Conservation (phyloP, 2,888 invertebrate genomes). For the Hecatera dysodea region DNA sequence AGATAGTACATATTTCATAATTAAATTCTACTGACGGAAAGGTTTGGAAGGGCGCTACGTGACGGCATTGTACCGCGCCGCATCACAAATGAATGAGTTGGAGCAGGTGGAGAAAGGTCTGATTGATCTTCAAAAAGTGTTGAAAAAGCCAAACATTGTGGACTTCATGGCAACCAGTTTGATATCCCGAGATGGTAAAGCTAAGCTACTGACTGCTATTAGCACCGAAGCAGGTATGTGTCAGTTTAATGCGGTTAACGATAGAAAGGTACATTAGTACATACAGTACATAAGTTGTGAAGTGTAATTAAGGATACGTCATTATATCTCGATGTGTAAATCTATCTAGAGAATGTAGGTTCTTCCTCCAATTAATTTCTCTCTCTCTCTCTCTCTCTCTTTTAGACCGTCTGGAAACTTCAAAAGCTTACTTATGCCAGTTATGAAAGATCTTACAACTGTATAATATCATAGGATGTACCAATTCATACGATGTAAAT, state of each 20-base stretch:
- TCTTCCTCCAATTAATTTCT: too few species aligned
- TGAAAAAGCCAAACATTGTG: conserved; percentile 76
- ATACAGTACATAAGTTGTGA: too few species aligned
- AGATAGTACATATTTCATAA: conserved; percentile 1
- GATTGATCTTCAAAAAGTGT: conserved; percentile 69
- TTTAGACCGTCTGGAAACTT: too few species aligned
- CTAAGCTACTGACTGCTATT: conserved; percentile 75
- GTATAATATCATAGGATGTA: background rate
- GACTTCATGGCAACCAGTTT: conserved; percentile 83
- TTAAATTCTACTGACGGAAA: conserved; percentile 47
- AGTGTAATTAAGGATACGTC: too few species aligned
- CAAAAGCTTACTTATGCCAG: too few species aligned
- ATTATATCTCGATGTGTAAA: too few species aligned
- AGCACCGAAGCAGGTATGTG: conserved; percentile 74
- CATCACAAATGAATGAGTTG: conserved; percentile 76
- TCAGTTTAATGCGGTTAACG: too few species aligned
- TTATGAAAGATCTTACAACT: background rate
- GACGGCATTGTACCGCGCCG: conserved; percentile 81
- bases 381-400: too few species aligned
- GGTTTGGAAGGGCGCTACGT: conserved; percentile 85
- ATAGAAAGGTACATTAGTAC: too few species aligned
- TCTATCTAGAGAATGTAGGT: too few species aligned
- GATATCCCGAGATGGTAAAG: conserved; percentile 75
- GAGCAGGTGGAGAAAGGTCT: conserved; percentile 79
- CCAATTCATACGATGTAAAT: background rate